Evolutionary conservation across 2,113 vertebrate genomes (phyloP).

Genomic region (Nannospalax galili): DNA sequence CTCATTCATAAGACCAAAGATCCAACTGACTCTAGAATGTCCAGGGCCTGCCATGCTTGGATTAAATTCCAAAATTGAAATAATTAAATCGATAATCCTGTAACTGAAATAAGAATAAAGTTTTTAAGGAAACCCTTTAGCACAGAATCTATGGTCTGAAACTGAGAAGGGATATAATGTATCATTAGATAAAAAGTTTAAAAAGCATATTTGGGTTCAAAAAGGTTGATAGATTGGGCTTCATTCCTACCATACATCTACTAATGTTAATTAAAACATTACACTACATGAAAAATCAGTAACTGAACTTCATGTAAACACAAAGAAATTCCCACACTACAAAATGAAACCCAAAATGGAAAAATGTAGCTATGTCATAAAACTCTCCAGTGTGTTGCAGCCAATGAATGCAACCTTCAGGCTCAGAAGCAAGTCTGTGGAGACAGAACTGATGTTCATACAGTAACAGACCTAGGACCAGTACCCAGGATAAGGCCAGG

Average conservation of each 20-base stretch:
- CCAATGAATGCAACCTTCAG: not conserved
- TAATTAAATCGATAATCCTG: not conserved
- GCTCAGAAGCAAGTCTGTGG: no score
- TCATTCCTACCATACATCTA: not conserved
- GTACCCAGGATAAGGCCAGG: not conserved
- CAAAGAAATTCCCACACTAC: not conserved
- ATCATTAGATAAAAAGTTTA: not conserved
- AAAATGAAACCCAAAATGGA: not conserved
- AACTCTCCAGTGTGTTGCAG: not conserved
- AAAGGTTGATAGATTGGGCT: not conserved
- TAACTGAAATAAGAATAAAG: not conserved
- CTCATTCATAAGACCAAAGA: not conserved
- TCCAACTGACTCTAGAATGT: not conserved
- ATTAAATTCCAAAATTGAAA: not conserved
- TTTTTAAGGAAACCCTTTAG: not conserved
- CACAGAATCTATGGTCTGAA: not conserved
- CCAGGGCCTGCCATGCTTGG: not conserved
- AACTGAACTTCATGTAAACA: not conserved
- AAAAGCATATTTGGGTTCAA: not conserved
- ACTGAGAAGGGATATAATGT: not conserved
- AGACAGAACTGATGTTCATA: no score
- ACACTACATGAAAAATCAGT: not conserved
- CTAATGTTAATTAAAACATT: not conserved
- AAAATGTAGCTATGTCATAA: not conserved
- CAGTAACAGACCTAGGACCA: not conserved